Conservation (phyloP, 2,113 vertebrate species). For the Ailurus styani region DNA sequence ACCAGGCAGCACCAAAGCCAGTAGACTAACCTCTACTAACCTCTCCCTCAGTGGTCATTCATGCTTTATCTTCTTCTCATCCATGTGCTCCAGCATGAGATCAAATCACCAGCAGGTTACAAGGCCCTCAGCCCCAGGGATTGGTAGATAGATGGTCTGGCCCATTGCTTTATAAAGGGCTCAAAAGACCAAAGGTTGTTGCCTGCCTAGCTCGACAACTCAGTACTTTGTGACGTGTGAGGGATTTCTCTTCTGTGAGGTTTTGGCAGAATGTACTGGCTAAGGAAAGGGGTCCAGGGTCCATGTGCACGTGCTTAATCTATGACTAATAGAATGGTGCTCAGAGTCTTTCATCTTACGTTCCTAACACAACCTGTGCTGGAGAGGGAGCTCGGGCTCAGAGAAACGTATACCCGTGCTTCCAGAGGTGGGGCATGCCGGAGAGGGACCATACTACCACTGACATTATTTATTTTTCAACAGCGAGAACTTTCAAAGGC, state of each 20-base stretch:
- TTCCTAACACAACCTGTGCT: neutral
- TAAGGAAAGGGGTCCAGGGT: neutral
- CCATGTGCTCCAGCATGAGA: slow-evolving; percentile 70
- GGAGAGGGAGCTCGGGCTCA: neutral
- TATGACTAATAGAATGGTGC: neutral
- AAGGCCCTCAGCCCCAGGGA: slow-evolving; percentile 68
- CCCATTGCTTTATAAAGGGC: neutral
- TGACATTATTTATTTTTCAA: slow-evolving; percentile 47
- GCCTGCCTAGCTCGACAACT: neutral
- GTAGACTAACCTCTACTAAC: neutral
- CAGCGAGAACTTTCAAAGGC: slow-evolving; percentile 86
- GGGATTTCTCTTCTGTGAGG: neutral
- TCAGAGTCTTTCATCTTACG: neutral
- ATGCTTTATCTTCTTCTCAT: neutral
- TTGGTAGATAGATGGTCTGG: slow-evolving; percentile 57
- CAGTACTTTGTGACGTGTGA: neutral
- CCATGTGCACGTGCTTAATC: neutral
- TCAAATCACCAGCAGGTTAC: slow-evolving; percentile 62
- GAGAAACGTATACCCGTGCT: neutral
- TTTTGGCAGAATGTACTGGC: neutral
- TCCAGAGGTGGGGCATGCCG: neutral
- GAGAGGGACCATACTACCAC: neutral
- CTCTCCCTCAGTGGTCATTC: neutral
- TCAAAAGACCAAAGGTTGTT: slow-evolving; percentile 7
- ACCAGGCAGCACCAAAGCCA: neutral